Base-by-base conservation (phyloP, 64 coral and sea anemone species). In the Pachyseris speciosa region DNA sequence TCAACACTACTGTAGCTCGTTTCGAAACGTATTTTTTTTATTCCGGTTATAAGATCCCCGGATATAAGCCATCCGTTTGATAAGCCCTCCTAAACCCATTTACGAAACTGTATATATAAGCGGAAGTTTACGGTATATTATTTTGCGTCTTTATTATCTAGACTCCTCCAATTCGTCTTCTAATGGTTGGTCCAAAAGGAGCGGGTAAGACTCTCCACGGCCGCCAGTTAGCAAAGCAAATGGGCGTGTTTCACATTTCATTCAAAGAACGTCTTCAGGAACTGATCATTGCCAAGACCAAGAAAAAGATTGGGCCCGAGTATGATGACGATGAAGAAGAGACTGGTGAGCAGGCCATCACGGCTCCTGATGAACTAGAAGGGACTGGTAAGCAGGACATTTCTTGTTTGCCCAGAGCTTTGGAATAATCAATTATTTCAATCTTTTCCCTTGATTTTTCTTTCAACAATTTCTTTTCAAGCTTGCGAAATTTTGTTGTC, bases 221-320 rank as follows among this genome's bases (percentile, higher is more conserved):
- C 63, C 87, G 95, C 6, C 53, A 87, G 7, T 65, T 98, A 1
- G 95, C 95, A 7, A 80, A 84, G 43, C 86, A 98, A 36, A 69
- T 98, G 65, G 95, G 95, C 9, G 31, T 98, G 34, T 98, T 98
- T 72, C 95, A 98, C 58, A 98, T 98, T 37, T 91, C 95, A 6
- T 98, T 98, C 87, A 98, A 81, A 75, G 95, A 98, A 39, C 92
- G 92, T 1, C 95, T 98, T 12, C 95, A 98, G 61, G 95, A 98
- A 45, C 91, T 98, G 26, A 98, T 98, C 81, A 94, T 98, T 58
- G 95, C 95, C 1, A 98, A 98, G 66, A 98, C 95, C 28, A 98
- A 98, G 83, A 98, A 94, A 29, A 98, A 91, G 57, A 91, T 98
- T 57, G 95, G 95, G 15, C 95, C 95, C 4, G 95, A 98, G 27